Evolutionary conservation across 2,113 vertebrate genomes (phyloP).

Genomic region (Erythrocebus patas): DNA sequence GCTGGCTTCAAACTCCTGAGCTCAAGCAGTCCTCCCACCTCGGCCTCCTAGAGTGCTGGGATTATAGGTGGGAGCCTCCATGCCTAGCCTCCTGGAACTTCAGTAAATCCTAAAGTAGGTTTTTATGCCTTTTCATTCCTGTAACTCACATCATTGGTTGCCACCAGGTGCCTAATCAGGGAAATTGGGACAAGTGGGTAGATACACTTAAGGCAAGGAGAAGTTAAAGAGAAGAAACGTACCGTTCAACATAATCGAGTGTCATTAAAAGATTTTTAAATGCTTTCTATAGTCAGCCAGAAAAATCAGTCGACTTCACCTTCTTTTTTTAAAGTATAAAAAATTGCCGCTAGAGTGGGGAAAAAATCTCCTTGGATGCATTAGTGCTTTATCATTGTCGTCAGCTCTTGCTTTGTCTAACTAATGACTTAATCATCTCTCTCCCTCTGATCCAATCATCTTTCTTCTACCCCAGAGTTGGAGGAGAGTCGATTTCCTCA

Average conservation of each 20-base stretch:
- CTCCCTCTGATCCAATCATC: not conserved
- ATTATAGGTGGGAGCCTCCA: too few relatives aligned
- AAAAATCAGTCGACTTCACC: not conserved
- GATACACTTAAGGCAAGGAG: not conserved
- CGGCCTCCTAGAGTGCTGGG: too few relatives aligned
- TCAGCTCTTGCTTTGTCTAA: conserved; percentile 6
- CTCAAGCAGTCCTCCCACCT: too few relatives aligned
- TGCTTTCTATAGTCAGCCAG: not conserved
- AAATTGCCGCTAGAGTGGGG: not conserved
- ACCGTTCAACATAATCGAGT: not conserved
- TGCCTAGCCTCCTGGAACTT: not conserved
- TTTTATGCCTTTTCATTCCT: not conserved
- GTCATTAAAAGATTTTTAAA: not conserved
- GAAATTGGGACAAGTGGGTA: not conserved
- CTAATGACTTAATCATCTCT: not conserved
- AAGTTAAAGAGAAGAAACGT: not conserved
- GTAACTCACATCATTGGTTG: not conserved
- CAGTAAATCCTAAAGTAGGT: not conserved
- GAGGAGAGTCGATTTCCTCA: not conserved
- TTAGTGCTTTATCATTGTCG: not conserved
- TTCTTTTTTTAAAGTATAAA: conserved; percentile 13
- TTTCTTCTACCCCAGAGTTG: not conserved
- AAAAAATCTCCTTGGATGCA: not conserved
- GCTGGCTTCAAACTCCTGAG: too few relatives aligned
- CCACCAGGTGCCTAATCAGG: not conserved